Base-by-base conservation (phyloP, 2,888 invertebrate species). In the Harpalus rubripes region DNA sequence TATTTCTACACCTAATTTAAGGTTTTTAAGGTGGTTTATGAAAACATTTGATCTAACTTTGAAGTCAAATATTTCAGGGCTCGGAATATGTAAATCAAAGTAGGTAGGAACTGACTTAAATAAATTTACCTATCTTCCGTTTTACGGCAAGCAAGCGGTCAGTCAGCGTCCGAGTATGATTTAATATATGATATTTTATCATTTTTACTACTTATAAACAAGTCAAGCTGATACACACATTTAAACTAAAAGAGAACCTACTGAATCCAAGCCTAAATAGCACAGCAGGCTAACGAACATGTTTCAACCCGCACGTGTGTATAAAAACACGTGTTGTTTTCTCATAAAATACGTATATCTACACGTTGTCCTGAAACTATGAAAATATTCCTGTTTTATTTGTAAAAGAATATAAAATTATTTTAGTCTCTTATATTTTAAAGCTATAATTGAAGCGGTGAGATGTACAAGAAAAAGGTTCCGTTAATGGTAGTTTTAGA, bases 51-150 rank as follows among this genome's bases (percentile, higher is more conserved):
- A 5, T 32, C 32, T 32, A 32, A 32, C 5, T 32, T 32, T 32
- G 32, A 32, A 32, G 32, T 32, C 32, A 32, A 32, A 32, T 32
- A 32, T 32, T 32, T 32, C 32, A 32, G 32, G 32, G 32, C 32
- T 32, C 32, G 32, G 6, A 32, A 5, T 32, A 32, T 32, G 32
- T 32, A 32, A 32, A 32, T 32, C 32, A 32, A 5, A 32, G 32
- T 32, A 32, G 32, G 32, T 32, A 32, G 32, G 5, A 32, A 32
- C 32, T 32, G 44, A 52, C 44, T 44, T 2, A 52, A 52, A 15
- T n/a, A 16, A 59, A n/a, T 59, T 59, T 59, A 59, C 59, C 15
- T 15, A 59, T 59, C n/a, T 59, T 59, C 7, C 59, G 59, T 1
- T 16, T 59, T 16, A 52, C 12, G 44, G 12, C 12, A 2, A 12